These are phyloP conservation scores for Phymatocera aterrima DNA, from an alignment of 2,888 invertebrate genomes.

Conservation along the genomic window DNA sequence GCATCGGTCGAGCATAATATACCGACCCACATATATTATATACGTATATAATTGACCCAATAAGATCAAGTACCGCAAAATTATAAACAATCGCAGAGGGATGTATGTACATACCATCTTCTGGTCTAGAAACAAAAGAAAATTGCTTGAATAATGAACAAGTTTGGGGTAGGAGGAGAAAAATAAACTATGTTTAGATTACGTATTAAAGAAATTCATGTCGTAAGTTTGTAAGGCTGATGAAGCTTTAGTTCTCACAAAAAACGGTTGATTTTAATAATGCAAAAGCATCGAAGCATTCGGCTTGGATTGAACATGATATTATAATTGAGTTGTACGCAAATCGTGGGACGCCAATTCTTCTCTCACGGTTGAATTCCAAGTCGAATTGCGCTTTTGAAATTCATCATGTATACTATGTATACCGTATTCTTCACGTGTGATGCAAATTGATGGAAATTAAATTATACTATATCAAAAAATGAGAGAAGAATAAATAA, in stretches of 20 bases:
- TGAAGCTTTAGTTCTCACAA: slow-evolving; percentile 54
- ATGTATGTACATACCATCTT: background rate
- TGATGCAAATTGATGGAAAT: slow-evolving; percentile 45
- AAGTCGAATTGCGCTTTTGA: slow-evolving; percentile 67
- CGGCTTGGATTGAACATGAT: slow-evolving; percentile 24
- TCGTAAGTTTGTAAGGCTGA: slow-evolving; percentile 55
- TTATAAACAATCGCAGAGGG: background rate
- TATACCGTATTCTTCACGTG: slow-evolving; percentile 70
- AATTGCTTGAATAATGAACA: background rate
- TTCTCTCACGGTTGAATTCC: slow-evolving; percentile 46
- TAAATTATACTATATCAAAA: slow-evolving; percentile 39
- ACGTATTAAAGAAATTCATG: slow-evolving; percentile 30
- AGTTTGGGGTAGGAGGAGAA: background rate
- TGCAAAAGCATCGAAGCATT: slow-evolving; percentile 25
- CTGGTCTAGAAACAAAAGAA: background rate
- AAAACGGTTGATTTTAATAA: slow-evolving; percentile 26
- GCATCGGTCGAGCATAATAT: slow-evolving; percentile 13
- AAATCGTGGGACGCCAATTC: background rate
- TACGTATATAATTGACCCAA: background rate
- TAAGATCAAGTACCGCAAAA: slow-evolving; percentile 17
- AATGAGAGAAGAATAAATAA: slow-evolving; percentile 57
- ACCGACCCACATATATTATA: background rate
- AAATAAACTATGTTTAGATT: slow-evolving; percentile 51
- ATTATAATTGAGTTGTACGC: background rate
- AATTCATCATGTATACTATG: slow-evolving; percentile 72